Base-by-base conservation (phyloP, 2,888 invertebrate genomes). In the Hartigia nigra region DNA sequence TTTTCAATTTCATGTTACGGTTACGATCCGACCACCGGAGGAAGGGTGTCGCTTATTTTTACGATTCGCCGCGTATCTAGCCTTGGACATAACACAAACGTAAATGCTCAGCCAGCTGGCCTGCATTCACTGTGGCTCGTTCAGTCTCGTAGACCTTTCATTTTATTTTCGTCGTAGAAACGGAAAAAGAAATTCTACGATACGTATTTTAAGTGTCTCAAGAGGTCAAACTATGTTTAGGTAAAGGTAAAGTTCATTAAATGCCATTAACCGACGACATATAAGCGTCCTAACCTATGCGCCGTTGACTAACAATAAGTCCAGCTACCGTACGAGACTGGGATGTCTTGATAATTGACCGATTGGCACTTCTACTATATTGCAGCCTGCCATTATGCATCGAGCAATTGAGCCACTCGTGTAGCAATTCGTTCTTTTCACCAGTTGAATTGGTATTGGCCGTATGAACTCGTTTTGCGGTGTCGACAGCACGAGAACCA, bases 221-320 rank as follows among this genome's bases (percentile, higher is more conserved):
- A 69, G 74, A 76, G 70, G 76, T 72, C 69, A 36, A 74, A 3
- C 31, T 69, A 80, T 37, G 74, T 75, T 74, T 76, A 55, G 34
- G 74, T 36, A 74, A 74, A 70, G 80, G 77, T 81, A 74, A 78
- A 70, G 75, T 70, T 79, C 77, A 23, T 70, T 76, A 75, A 74
- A 69, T 79, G 81, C 76, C 77, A 76, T 82, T 83, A 80, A 83
- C 81, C 76, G 81, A 5, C 36, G 35, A 31, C 31, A n/a, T 14
- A 14, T 4, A 23, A 55, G 23, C 9, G 55, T 55, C 55, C 55
- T 23, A 2, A 9, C 23, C 55, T 55, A 23, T 55, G 9, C 55
- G 23, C 23, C 23, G 2, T 55, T 55, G 55, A 55, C 55, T 55
- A 55, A 55, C 55, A 23, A 55, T 55, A 55, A 55, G 55, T 55